phyloP scores from a whole-genome alignment of 2,797 vertebrate genomes.

The Epinephelus coioides region DNA sequence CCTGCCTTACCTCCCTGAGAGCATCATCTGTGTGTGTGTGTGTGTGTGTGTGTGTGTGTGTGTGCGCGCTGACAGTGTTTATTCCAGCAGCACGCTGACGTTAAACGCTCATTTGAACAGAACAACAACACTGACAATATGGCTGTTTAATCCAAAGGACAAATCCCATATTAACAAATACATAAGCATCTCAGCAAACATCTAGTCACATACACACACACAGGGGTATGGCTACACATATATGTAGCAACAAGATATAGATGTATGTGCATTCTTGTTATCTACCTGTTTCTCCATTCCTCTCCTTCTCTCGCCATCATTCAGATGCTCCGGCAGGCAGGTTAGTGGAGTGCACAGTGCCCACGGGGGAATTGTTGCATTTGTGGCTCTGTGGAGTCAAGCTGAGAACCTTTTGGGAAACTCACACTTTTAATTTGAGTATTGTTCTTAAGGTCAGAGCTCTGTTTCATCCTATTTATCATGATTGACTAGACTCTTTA shows the following conservation, averaged over 20 bases:
- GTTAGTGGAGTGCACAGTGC: constrained; percentile 51
- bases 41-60: not conserved
- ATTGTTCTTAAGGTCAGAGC: constrained; percentile 51
- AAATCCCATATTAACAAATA: constrained; percentile 15
- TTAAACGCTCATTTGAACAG: constrained; percentile 41
- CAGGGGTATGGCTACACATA: not conserved
- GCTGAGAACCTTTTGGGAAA: constrained; percentile 53
- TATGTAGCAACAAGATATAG: constrained; percentile 4
- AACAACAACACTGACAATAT: constrained; percentile 24
- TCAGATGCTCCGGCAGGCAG: constrained; percentile 51
- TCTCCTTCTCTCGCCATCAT: constrained; percentile 35
- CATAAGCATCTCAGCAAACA: not conserved
- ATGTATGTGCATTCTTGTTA: constrained; percentile 9
- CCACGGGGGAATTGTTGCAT: constrained; percentile 60
- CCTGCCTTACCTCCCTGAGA: constrained; percentile 29
- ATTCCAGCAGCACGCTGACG: constrained; percentile 41
- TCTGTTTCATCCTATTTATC: constrained; percentile 35
- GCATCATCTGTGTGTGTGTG: constrained; percentile 27
- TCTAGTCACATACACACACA: not conserved
- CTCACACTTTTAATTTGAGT: constrained; percentile 56
- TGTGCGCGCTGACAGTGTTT: constrained; percentile 35
- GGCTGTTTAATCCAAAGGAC: constrained; percentile 30
- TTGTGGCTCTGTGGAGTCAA: constrained; percentile 47
- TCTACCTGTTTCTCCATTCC: constrained; percentile 20
- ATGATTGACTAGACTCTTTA: not conserved